Conservation (phyloP, 2,888 invertebrate genomes). For the Eudemis profundana region DNA sequence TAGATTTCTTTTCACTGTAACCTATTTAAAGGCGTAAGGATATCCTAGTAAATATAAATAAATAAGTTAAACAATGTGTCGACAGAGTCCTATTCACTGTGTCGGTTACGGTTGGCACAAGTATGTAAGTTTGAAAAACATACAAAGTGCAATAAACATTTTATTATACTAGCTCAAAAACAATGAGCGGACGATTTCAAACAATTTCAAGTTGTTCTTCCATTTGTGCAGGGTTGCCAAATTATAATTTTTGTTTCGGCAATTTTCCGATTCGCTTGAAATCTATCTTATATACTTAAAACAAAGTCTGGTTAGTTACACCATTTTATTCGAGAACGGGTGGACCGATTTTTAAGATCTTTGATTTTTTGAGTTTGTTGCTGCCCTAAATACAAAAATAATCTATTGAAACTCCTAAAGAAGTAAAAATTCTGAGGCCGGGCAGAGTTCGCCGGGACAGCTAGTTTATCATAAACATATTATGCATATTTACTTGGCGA, state of each 20-base stretch:
- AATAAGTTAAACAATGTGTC: conserved; percentile 5
- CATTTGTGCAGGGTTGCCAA: conserved; percentile 31
- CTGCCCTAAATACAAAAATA: too few species aligned
- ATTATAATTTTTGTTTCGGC: background rate
- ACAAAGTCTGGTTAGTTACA: too few species aligned
- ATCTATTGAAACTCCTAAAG: too few species aligned
- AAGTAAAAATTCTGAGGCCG: too few species aligned
- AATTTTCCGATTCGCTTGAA: background rate
- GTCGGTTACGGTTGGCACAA: background rate
- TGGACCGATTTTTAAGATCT: too few species aligned
- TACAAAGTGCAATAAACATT: conserved; percentile 37
- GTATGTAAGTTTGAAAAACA: conserved; percentile 9
- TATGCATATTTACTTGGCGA: too few species aligned
- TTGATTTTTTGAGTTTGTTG: too few species aligned
- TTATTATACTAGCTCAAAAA: conserved; percentile 36
- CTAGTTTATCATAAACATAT: too few species aligned
- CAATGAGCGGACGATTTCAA: conserved; percentile 39
- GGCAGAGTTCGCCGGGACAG: too few species aligned
- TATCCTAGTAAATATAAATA: conserved; percentile 12
- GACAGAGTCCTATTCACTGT: background rate
- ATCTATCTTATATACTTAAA: too few species aligned
- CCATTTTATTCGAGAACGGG: too few species aligned
- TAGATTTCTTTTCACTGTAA: too few species aligned
- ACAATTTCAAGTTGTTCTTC: conserved; percentile 38
- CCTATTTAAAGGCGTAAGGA: background rate